Evolutionary conservation across 2,888 invertebrate genomes (phyloP), one percentile per base, ranked within the genome.

Genomic region (Dryobotodes eremita): DNA sequence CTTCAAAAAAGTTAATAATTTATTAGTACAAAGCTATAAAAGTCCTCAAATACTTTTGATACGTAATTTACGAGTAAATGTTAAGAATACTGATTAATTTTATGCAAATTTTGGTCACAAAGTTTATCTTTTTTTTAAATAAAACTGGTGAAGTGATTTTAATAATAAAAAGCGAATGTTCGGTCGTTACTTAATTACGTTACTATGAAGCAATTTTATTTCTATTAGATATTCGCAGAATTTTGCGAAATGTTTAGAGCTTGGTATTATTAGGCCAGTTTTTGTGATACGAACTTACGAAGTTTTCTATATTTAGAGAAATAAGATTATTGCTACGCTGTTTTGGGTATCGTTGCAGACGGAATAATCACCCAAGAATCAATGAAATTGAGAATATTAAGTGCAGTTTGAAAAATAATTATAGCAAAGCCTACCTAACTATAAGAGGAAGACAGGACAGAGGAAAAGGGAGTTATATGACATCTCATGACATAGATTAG

Each of bases 71-170:
- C 57, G 61, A 65, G 72, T 72, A 26, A 73, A 82, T 76, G 57
- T 62, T 64, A 36, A 36, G 48, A 76, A 85, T 69, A 82, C 74
- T 59, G 31, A 79, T 85, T 82, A 83, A 61, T 53, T 65, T 75
- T 76, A 85, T 82, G 75, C n/a, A 7, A 85, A 85, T 85, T 62
- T 65, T 85, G 75, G 78, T 85, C 72, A 82, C 74, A 57, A 53
- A 23, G 23, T 70, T 46, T 53, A 57, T 73, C 11, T 42, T 64
- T 76, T 65, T 71, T 75, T 61, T 48, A 42, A 20, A 6, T 13
- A 70, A 80, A 64, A 61, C 74, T 15, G 26, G 17, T 76, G 26
- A 64, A 23, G 53, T 61, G 26, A 26, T 74, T 75, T 55, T 55
- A 71, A 36, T 48, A 50, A 55, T 68, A 71, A 64, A 36, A 71